Base-by-base conservation (phyloP, 2,888 invertebrate species). In the Automeris io region DNA sequence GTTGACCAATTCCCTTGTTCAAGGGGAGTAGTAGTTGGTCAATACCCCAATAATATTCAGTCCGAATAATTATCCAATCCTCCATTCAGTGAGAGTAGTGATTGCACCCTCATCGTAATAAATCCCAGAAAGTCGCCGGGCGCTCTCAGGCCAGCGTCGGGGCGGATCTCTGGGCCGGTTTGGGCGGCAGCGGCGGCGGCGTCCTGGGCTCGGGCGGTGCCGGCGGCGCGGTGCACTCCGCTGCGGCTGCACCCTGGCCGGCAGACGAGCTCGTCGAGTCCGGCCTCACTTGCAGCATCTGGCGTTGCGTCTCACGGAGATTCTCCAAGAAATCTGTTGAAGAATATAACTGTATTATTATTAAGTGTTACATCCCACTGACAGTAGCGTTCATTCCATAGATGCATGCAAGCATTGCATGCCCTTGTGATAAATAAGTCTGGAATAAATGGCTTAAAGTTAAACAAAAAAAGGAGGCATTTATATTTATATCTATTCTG, bases 321-420 rank as follows among this genome's bases (percentile, higher is more conserved):
- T 79, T 81, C 40, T 81, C 78, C 0, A 82, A 61, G 61, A 83
- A 85, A 51, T 82, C 85, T 82, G 71, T 0, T 41, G 50, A 6
- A 18, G n/a, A 13, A 35, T 18, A 35, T 19, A 1, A 22, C 8
- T 25, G 9, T 22, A 19, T 19, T 19, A n/a, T n/a, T n/a, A n/a
- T n/a, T n/a, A n/a, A n/a, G n/a, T n/a, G n/a, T n/a, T n/a, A n/a
- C n/a, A n/a, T n/a, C n/a, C n/a, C n/a, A n/a, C n/a, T n/a, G n/a
- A n/a, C n/a, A n/a, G n/a, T n/a, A n/a, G n/a, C n/a, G n/a, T n/a
- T n/a, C n/a, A n/a, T n/a, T n/a, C n/a, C n/a, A n/a, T n/a, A n/a
- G n/a, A n/a, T n/a, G n/a, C n/a, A n/a, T n/a, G n/a, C n/a, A n/a
- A n/a, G n/a, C n/a, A n/a, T n/a, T n/a, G n/a, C n/a, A n/a, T n/a